Evolutionary conservation across 2,113 vertebrate species (phyloP).

Genomic region (Muntiacus reevesi): DNA sequence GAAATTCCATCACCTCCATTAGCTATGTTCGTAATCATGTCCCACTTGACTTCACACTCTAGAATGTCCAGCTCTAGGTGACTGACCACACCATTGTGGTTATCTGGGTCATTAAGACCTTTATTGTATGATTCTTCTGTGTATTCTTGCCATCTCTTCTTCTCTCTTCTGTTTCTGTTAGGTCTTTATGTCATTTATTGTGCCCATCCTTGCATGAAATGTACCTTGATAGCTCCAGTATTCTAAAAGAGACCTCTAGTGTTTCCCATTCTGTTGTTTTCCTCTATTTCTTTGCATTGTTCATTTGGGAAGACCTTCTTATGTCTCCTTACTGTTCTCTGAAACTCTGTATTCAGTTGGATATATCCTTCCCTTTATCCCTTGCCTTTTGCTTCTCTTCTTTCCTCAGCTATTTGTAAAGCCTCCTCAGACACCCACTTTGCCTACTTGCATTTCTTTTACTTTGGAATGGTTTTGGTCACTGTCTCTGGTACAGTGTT

Average conservation of each 20-base stretch:
- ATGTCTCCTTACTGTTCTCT: neutral
- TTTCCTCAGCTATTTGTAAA: neutral
- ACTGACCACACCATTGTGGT: neutral
- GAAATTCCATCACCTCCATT: neutral
- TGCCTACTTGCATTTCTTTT: neutral
- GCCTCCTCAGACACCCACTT: neutral
- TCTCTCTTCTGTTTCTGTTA: neutral
- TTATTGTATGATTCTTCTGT: neutral
- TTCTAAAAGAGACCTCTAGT: neutral
- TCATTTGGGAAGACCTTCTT: neutral
- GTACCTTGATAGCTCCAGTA: neutral
- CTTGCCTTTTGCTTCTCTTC: neutral
- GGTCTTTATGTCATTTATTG: neutral
- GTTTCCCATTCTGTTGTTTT: neutral
- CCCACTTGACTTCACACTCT: neutral
- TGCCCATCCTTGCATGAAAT: neutral
- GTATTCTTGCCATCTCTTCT: neutral
- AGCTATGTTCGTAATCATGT: neutral
- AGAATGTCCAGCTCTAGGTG: neutral
- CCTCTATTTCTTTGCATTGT: neutral
- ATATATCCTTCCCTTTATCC: neutral
- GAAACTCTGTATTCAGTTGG: neutral
- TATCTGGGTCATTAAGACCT: neutral
- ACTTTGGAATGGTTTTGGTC: neutral
- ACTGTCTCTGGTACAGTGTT: neutral